These are phyloP conservation scores for Plumapathes pennacea DNA, from an alignment of 92 coral and sea anemone species.

Conservation along the genomic window DNA sequence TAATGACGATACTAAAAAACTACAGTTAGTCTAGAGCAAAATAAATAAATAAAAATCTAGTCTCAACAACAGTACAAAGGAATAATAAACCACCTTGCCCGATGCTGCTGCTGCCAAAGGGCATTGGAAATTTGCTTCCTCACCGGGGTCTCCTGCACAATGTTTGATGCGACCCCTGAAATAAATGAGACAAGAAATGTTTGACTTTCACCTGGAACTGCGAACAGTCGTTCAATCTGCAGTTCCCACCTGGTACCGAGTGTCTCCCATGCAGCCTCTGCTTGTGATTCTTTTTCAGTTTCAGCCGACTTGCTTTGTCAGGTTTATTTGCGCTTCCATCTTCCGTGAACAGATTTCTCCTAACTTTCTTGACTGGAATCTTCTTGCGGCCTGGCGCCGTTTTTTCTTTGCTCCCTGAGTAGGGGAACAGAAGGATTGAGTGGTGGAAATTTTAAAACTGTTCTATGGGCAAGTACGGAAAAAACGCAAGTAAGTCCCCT, in stretches of 20 bases:
- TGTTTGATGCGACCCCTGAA: slow-evolving; percentile 25
- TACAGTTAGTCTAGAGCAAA: background rate
- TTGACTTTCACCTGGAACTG: too few species aligned
- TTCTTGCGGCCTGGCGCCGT: slow-evolving; percentile 35
- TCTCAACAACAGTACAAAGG: too few species aligned
- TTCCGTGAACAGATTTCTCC: slow-evolving; percentile 81
- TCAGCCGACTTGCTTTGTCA: too few species aligned
- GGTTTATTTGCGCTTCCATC: slow-evolving; percentile 33
- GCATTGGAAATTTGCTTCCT: slow-evolving; percentile 82
- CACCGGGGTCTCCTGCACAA: slow-evolving; percentile 89
- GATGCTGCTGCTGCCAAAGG: slow-evolving; percentile 75
- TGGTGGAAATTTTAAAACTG: too few species aligned
- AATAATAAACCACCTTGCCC: slow-evolving; percentile 97
- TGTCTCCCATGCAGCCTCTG: slow-evolving; percentile 49
- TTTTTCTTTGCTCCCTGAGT: slow-evolving; percentile 12
- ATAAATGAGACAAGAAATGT: background rate
- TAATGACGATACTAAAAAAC: background rate
- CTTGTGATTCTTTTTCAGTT: too few species aligned
- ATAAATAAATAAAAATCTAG: too few species aligned
- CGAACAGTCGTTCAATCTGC: background rate
- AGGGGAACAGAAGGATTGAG: too few species aligned
- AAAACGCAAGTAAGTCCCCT: too few species aligned
- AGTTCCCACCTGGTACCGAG: slow-evolving; percentile 47
- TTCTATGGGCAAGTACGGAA: too few species aligned
- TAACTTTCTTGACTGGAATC: slow-evolving; percentile 88